Base-by-base conservation (phyloP, 2,797 vertebrate species). In the Coracias cyanogaster region DNA sequence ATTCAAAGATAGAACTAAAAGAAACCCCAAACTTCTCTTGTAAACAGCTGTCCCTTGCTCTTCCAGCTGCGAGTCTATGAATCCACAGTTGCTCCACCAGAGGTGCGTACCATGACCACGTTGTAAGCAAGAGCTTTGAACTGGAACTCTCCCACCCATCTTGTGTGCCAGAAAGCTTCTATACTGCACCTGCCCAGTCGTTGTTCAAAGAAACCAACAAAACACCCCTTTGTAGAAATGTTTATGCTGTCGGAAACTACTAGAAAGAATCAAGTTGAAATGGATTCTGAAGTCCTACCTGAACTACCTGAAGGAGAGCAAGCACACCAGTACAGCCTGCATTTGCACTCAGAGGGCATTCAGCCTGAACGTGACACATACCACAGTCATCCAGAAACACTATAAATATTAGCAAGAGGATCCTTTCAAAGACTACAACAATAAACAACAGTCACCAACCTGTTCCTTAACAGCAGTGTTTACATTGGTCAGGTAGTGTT, bases 391-490 rank as follows among this genome's bases (percentile, higher is more conserved):
- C 71, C 4, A 0, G 1, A 54, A n/a, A 24, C 2, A 7, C 60
- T 89, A 76, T 37, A 84, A 88, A 37, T 58, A 60, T 7, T 8
- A 67, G 28, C 12, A 73, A 67, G 19, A 67, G 17, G 15, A 84
- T 78, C 43, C 74, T 74, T 37, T 20, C 33, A 61, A 45, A 64
- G 60, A 77, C 19, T 35, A n/a, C 4, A 72, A 52, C 21, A 22
- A 31, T 25, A 60, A 77, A 35, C 20, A 89, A 49, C 12, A 80
- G 85, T 72, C 93, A 97, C 95, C 97, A 91, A 99, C 99, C 99
- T 99, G 99, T 96, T 99, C 99, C 98, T 99, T 99, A 97, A 99
- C 99, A 82, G 99, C 98, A 94, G 99, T 99, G 98, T 99, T 99
- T 98, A 99, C 99, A 73, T 99, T 99, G 96, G 99, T 99, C 98